Percentiles rank a stretch among this genome's conserved stretches.
Conservation (phyloP, 2,797 vertebrate genomes). For the Acanthornis magna region DNA sequence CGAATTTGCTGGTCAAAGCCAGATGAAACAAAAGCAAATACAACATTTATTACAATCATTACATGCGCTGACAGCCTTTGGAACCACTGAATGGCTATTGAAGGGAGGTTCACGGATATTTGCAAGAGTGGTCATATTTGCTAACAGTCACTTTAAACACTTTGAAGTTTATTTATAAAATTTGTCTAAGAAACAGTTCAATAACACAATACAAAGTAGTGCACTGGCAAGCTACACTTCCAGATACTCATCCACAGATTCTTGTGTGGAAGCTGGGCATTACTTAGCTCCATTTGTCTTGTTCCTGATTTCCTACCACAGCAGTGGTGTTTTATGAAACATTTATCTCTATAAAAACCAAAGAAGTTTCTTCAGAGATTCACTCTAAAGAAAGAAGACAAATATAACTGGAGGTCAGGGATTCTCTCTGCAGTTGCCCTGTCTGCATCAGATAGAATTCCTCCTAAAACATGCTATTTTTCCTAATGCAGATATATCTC, state of each 20-base stretch:
- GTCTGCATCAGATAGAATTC: background rate
- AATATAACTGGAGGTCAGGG: background rate
- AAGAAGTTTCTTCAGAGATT: background rate
- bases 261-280: background rate
- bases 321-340: background rate
- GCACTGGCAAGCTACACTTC: conserved; percentile 5
- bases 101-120: conserved; percentile 59
- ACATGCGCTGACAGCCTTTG: conserved; percentile 64
- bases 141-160: conserved; percentile 53
- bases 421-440: background rate
- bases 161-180: conserved; percentile 70
- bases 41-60: conserved; percentile 65
- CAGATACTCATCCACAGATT: background rate
- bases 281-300: background rate
- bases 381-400: background rate
- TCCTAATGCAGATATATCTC: background rate
- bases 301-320: background rate
- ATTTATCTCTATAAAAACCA: background rate
- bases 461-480: background rate
- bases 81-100: conserved; percentile 56
- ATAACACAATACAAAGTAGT: conserved; percentile 58
- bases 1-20: conserved; percentile 46
- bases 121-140: conserved; percentile 69
- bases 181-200: conserved; percentile 52
- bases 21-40: conserved; percentile 71